Evolutionary conservation across 2,888 invertebrate genomes (phyloP).

Genomic region (Vannuccia rotundouncinata): DNA sequence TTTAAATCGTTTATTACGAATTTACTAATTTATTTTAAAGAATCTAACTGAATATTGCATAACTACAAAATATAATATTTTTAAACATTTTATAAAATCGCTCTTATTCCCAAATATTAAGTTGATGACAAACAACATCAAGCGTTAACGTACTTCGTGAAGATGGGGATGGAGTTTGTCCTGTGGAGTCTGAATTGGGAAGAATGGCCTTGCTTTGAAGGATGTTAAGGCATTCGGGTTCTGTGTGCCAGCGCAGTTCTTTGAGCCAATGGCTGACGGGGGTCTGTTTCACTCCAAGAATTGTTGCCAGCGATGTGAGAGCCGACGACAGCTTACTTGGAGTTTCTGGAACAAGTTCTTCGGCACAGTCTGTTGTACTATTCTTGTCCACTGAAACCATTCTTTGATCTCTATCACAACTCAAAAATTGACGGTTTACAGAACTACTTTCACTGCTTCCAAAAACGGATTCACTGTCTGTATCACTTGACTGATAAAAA

Average conservation of each 20-base stretch:
- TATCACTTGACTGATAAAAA: neutral
- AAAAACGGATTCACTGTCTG: neutral
- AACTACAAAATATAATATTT: no score
- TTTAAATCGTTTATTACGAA: no score
- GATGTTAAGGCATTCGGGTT: constrained; percentile 2
- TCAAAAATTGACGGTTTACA: neutral
- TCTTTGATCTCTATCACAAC: neutral
- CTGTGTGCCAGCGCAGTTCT: constrained; percentile 21
- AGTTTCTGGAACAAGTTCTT: no score
- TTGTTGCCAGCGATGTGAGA: neutral
- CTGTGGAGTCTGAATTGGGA: neutral
- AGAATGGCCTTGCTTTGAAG: constrained; percentile 8
- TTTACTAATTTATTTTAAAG: no score
- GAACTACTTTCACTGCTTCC: neutral
- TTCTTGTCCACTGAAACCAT: neutral
- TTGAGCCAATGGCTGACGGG: neutral
- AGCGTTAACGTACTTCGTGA: neutral
- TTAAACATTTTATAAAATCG: no score
- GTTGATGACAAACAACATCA: no score
- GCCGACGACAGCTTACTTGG: neutral
- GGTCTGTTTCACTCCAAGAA: neutral
- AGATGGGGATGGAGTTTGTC: neutral
- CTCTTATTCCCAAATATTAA: no score
- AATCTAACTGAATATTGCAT: no score
- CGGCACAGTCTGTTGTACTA: neutral